Percentiles rank a stretch among this genome's conserved stretches.
phyloP scores from a whole-genome alignment of 2,888 invertebrate genomes.

The Lottia scabra region DNA sequence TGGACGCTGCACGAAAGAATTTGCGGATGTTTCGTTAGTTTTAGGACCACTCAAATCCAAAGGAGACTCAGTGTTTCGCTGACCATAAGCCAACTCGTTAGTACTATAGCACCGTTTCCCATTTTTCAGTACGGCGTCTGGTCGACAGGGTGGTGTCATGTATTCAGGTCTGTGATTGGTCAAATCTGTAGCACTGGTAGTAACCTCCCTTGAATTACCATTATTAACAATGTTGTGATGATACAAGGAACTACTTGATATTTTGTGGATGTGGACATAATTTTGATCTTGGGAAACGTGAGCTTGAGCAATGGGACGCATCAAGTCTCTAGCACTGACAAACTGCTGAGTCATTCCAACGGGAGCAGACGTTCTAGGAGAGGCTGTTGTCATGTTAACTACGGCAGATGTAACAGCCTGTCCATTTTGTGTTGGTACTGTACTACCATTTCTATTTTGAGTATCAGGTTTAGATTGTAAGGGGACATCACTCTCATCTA shows the following conservation, averaged over 20 bases:
- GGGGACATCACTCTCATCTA: conserved; percentile 25
- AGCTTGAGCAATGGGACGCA: conserved; percentile 1
- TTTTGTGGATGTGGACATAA: background rate
- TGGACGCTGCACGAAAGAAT: background rate
- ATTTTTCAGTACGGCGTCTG: background rate
- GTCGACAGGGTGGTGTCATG: background rate
- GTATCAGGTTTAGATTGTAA: conserved; percentile 18
- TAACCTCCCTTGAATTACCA: background rate
- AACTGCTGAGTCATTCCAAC: background rate
- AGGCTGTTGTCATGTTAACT: too few species aligned
- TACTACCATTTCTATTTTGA: background rate
- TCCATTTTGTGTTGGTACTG: too few species aligned
- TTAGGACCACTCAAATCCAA: background rate
- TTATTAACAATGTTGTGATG: background rate
- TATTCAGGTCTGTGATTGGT: conserved; percentile 1
- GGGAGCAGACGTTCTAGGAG: background rate
- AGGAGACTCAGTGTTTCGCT: background rate
- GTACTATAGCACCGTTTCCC: background rate
- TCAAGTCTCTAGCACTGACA: background rate
- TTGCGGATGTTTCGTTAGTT: background rate
- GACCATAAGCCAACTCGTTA: background rate
- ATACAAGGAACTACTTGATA: background rate
- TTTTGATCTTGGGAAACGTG: background rate
- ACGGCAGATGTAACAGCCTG: too few species aligned
- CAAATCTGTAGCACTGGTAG: background rate